phyloP scores from a whole-genome alignment of 1,140 invertebrate species.

The Drosophila micromelanica region DNA sequence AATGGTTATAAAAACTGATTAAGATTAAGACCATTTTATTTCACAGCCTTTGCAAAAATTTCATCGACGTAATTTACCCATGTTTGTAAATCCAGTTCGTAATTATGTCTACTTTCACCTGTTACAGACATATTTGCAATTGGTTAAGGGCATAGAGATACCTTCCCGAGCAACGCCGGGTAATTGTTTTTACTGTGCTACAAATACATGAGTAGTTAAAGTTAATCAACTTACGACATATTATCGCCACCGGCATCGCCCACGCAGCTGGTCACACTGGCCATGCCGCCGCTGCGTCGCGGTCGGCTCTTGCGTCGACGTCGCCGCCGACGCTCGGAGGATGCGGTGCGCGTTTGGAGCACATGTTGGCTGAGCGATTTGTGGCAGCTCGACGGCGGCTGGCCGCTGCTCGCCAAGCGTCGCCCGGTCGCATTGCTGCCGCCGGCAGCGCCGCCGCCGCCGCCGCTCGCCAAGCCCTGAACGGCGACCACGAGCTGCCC shows the following conservation, averaged over 20 bases:
- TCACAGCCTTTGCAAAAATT: too few relatives aligned
- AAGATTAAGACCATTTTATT: too few relatives aligned
- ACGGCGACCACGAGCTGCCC: conserved; percentile 72
- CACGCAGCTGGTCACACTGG: conserved; percentile 71
- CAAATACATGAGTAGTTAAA: too few relatives aligned
- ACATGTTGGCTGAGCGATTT: conserved; percentile 83
- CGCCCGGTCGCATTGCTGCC: conserved; percentile 78
- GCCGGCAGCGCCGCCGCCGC: conserved; percentile 45
- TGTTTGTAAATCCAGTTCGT: too few relatives aligned
- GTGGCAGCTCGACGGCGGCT: conserved; percentile 45
- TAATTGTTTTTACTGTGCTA: too few relatives aligned
- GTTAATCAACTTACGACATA: conserved; percentile 76
- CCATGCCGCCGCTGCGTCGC: conserved; percentile 70
- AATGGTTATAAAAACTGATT: too few relatives aligned
- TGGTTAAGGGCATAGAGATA: too few relatives aligned
- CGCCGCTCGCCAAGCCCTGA: conserved; percentile 42
- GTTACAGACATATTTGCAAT: too few relatives aligned
- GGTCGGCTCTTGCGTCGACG: conserved; percentile 76
- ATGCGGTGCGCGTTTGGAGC: conserved; percentile 76
- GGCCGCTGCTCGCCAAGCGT: conserved; percentile 72
- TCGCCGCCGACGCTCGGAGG: conserved; percentile 74
- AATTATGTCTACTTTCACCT: too few relatives aligned
- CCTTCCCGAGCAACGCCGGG: too few relatives aligned
- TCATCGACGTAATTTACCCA: too few relatives aligned
- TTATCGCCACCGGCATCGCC: conserved; percentile 78